phyloP scores from a whole-genome alignment of 2,113 vertebrate species.

The Verasper variegatus region DNA sequence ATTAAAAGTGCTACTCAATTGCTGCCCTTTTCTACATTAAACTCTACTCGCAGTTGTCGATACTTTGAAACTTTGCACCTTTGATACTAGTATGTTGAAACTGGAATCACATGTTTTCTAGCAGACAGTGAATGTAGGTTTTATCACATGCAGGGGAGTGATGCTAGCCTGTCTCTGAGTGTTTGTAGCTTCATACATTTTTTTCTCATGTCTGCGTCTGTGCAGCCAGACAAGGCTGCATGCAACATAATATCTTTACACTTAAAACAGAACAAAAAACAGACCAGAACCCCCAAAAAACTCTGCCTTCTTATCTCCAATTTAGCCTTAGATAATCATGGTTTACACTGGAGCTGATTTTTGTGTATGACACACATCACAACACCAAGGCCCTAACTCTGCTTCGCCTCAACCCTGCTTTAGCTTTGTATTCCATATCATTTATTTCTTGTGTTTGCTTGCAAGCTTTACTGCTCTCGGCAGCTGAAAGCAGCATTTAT shows the following conservation, averaged over 20 bases:
- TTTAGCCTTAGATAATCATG: conserved; percentile 64
- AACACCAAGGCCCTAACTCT: conserved; percentile 33
- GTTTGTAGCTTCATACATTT: conserved; percentile 56
- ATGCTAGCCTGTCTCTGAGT: conserved; percentile 10
- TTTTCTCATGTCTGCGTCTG: conserved; percentile 50
- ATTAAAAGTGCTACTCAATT: not conserved
- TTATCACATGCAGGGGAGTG: conserved; percentile 29
- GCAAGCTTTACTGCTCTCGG: conserved; percentile 9
- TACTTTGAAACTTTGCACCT: not conserved
- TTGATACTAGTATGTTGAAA: not conserved
- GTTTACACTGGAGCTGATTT: conserved; percentile 31
- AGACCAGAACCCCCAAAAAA: conserved; percentile 14
- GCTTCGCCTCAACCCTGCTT: conserved; percentile 35
- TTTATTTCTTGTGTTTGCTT: conserved; percentile 29
- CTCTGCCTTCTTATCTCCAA: conserved; percentile 46
- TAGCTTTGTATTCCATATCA: conserved; percentile 37
- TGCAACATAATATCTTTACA: conserved; percentile 48
- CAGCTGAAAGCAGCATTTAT: conserved; percentile 44
- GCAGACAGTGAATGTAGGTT: conserved; percentile 9
- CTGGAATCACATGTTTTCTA: conserved; percentile 21
- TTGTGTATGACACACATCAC: conserved; percentile 15
- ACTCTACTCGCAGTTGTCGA: not conserved
- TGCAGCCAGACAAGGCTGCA: conserved; percentile 55
- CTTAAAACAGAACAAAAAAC: conserved; percentile 49
- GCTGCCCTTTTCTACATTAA: no score